Evolutionary conservation across 1,140 invertebrate species (phyloP).

Genomic region (Megathymus violae): DNA sequence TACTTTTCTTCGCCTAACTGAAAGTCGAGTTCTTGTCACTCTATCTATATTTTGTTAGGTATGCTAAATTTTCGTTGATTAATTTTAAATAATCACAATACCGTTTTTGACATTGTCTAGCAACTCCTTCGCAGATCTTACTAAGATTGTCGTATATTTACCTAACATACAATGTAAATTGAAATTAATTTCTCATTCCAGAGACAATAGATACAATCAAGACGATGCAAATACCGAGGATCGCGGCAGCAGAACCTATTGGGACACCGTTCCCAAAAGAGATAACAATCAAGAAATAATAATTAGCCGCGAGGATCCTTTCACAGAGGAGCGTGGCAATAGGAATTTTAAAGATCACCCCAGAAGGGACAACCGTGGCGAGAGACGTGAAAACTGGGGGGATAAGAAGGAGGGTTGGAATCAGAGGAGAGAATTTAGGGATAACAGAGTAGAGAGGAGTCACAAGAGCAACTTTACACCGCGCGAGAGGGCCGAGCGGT

Average conservation of each 20-base stretch:
- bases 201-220: constrained; percentile 59
- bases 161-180: no score
- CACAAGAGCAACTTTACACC: constrained; percentile 64
- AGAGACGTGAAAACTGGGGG: constrained; percentile 58
- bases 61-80: no score
- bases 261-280: constrained; percentile 9
- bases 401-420: constrained; percentile 67
- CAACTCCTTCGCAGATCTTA: no score
- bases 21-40: no score
- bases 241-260: constrained; percentile 18
- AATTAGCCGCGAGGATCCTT: constrained; percentile 31
- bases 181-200: constrained; percentile 53
- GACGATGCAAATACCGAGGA: constrained; percentile 48
- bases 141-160: no score
- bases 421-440: constrained; percentile 56
- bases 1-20: no score
- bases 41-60: no score
- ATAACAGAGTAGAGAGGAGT: constrained; percentile 38
- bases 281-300: constrained; percentile 34
- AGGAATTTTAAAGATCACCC: constrained; percentile 45
- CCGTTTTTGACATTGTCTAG: no score
- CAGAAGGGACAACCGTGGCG: constrained; percentile 51
- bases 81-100: no score
- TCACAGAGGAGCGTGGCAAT: constrained; percentile 51
- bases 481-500: constrained; percentile 60